Conservation (phyloP, 2,888 invertebrate genomes). For the Phalera bucephala region DNA sequence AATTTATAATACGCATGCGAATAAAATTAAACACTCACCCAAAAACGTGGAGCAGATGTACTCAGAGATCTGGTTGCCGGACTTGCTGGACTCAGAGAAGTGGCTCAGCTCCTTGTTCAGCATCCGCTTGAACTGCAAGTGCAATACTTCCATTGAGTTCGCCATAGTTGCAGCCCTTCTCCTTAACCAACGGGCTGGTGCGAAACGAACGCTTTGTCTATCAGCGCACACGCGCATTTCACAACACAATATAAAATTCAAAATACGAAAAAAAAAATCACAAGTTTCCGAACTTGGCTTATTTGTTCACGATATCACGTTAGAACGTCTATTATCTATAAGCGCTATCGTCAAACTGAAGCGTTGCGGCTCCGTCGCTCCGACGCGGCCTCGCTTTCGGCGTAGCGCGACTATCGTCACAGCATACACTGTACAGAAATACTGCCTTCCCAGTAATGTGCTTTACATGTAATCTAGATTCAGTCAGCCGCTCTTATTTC, state of each 20-base stretch:
- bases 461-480: conserved; percentile 43
- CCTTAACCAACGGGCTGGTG: conserved; percentile 64
- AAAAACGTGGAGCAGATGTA: conserved; percentile 99
- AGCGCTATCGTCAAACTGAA: conserved; percentile 71
- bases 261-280: conserved; percentile 10
- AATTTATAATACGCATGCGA: no score
- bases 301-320: conserved; percentile 24
- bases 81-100: conserved; percentile 99
- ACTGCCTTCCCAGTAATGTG: conserved; percentile 57
- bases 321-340: conserved; percentile 55
- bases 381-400: conserved; percentile 34
- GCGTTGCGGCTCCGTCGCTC: conserved; percentile 28
- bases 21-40: conserved; percentile 90
- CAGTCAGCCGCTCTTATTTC: conserved; percentile 35
- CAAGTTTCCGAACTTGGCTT: conserved; percentile 24
- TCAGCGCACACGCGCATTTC: conserved; percentile 77
- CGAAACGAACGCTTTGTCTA: conserved; percentile 64
- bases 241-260: conserved; percentile 39
- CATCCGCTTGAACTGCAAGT: conserved; percentile 98
- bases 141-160: conserved; percentile 73
- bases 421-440: conserved; percentile 43
- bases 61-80: conserved; percentile 99
- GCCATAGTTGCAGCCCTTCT: conserved; percentile 65
- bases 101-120: conserved; percentile 99
- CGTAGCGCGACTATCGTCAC: conserved; percentile 44